Evolutionary conservation across 2,888 invertebrate genomes (phyloP).

Genomic region (Machimus atricapillus): DNA sequence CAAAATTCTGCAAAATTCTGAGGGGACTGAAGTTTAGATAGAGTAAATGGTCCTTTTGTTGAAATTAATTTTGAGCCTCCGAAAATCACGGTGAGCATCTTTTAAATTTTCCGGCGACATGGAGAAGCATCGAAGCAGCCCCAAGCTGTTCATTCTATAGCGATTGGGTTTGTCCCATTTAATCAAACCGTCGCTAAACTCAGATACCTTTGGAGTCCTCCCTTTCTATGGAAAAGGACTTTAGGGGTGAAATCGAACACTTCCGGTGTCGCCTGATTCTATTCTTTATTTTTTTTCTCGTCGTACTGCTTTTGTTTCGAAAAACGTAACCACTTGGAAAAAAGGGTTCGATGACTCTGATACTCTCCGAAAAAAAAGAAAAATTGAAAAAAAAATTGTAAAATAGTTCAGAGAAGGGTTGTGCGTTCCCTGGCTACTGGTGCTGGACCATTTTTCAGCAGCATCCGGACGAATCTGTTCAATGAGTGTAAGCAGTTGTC

Average conservation of each 20-base stretch:
- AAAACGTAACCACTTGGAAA: slow-evolving; percentile 39
- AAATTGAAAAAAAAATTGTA: neutral
- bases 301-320: neutral
- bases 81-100: neutral
- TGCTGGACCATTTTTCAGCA: neutral
- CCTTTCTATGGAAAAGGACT: neutral
- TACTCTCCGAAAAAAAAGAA: neutral
- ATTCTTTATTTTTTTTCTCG: neutral
- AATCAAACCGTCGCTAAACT: slow-evolving; percentile 32
- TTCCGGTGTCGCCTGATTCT: slow-evolving; percentile 17
- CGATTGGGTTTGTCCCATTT: slow-evolving; percentile 32
- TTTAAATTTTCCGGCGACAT: neutral
- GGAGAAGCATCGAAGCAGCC: neutral
- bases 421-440: neutral
- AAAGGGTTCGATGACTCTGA: slow-evolving; percentile 33
- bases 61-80: neutral
- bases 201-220: slow-evolving; percentile 22
- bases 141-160: slow-evolving; percentile 13
- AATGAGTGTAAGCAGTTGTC: neutral
- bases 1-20: neutral
- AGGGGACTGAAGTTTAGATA: neutral
- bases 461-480: neutral
- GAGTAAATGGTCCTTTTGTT: neutral
- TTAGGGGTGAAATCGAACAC: slow-evolving; percentile 9
- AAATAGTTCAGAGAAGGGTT: neutral